phyloP scores from a whole-genome alignment of 2,888 invertebrate species.

The Hartigia nigra region DNA sequence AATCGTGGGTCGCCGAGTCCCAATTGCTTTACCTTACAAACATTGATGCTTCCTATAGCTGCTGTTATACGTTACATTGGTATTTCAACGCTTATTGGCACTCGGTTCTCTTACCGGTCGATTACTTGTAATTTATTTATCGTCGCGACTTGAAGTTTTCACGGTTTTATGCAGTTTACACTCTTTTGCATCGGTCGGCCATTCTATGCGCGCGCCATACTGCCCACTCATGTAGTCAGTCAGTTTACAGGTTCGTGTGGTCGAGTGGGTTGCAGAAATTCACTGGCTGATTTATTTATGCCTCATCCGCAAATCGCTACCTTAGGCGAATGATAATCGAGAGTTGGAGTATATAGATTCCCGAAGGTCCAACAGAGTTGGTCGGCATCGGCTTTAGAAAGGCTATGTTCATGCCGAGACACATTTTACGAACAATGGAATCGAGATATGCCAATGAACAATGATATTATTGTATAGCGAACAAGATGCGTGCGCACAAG shows the following conservation, averaged over 20 bases:
- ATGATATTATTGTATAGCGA: background rate
- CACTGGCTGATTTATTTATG: background rate
- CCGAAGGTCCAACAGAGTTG: background rate
- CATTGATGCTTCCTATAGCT: background rate
- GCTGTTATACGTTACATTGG: background rate
- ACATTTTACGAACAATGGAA: background rate
- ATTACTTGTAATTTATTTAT: background rate
- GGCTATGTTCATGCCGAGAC: background rate
- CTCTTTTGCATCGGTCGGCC: background rate
- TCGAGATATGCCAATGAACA: background rate
- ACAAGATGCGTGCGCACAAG: background rate
- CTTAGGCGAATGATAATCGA: constrained; percentile 1
- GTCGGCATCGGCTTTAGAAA: background rate
- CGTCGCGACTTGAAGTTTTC: background rate
- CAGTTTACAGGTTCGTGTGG: background rate
- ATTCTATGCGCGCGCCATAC: background rate
- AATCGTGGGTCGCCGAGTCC: background rate
- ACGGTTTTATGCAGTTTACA: background rate
- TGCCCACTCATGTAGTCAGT: background rate
- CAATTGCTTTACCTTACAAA: background rate
- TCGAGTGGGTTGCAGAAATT: background rate
- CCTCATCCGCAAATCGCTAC: background rate
- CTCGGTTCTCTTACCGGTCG: background rate
- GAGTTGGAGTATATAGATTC: background rate
- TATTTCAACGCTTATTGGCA: background rate